A percentile compares a stretch with the other conserved stretches of the same genome.
phyloP scores from a whole-genome alignment of 2,113 vertebrate genomes.

The Corythornis cristatus region DNA sequence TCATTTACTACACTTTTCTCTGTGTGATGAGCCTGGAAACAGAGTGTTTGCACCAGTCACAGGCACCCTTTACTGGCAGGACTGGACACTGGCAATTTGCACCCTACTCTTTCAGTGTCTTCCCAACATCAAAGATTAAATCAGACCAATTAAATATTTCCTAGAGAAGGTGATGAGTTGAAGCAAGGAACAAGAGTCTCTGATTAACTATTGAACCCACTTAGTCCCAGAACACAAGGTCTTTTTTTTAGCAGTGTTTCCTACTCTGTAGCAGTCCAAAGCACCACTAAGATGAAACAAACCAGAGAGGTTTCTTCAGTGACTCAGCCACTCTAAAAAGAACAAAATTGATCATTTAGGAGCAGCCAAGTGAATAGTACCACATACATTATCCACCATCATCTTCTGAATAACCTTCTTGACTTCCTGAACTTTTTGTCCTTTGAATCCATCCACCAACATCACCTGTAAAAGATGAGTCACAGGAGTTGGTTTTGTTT shows the following conservation, averaged over 20 bases:
- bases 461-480: constrained; percentile 81
- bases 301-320: background rate
- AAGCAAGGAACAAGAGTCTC: background rate
- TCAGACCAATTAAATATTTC: background rate
- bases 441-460: constrained; percentile 92
- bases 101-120: background rate
- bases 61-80: background rate
- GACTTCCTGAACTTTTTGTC: constrained; percentile 92
- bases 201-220: background rate
- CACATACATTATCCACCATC: constrained; percentile 87
- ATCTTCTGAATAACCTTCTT: constrained; percentile 93
- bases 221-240: background rate
- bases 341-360: background rate
- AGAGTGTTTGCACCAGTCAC: background rate
- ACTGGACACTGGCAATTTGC: background rate
- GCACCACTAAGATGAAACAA: background rate
- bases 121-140: background rate
- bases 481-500: background rate
- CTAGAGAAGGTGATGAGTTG: background rate
- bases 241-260: background rate
- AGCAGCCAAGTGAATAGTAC: background rate
- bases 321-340: background rate
- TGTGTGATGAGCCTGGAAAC: background rate
- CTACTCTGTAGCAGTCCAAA: background rate
- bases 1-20: background rate